Conservation (phyloP, 2,113 vertebrate genomes). For the Leptodactylus fuscus region DNA sequence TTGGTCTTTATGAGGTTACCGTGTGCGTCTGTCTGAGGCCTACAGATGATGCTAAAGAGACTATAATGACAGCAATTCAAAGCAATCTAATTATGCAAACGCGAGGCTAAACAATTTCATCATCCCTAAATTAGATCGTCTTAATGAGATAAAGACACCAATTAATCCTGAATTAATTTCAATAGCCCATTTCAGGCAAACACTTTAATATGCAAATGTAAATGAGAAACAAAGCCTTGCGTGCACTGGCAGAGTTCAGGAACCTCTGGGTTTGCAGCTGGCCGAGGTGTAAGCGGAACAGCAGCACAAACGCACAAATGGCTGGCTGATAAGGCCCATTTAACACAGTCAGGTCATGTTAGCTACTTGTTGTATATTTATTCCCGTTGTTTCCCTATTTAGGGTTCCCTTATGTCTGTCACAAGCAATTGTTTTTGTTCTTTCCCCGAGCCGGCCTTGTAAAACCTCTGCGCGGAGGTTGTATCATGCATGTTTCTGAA, state of each 20-base stretch:
- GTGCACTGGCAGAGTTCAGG: slow-evolving; percentile 86
- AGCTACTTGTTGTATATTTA: slow-evolving; percentile 56
- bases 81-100: slow-evolving; percentile 99
- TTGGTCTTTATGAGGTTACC: slow-evolving; percentile 95
- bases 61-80: slow-evolving; percentile 99
- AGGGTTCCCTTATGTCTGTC: slow-evolving; percentile 48
- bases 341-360: slow-evolving; percentile 74
- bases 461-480: neutral
- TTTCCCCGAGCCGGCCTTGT: neutral
- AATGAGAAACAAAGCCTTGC: slow-evolving; percentile 92
- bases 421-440: slow-evolving; percentile 40
- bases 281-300: slow-evolving; percentile 78
- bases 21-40: slow-evolving; percentile 91
- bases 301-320: slow-evolving; percentile 76
- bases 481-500: neutral
- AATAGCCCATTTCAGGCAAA: slow-evolving; percentile 93
- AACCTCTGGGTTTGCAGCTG: slow-evolving; percentile 85
- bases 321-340: slow-evolving; percentile 77
- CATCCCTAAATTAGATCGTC: slow-evolving; percentile 99
- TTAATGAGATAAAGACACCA: slow-evolving; percentile 99
- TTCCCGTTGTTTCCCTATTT: slow-evolving; percentile 51
- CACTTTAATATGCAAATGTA: slow-evolving; percentile 96
- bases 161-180: slow-evolving; percentile 99
- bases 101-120: slow-evolving; percentile 97
- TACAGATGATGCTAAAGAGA: slow-evolving; percentile 95